phyloP scores from a whole-genome alignment of 2,888 invertebrate genomes.

The Bimastos eiseni region DNA sequence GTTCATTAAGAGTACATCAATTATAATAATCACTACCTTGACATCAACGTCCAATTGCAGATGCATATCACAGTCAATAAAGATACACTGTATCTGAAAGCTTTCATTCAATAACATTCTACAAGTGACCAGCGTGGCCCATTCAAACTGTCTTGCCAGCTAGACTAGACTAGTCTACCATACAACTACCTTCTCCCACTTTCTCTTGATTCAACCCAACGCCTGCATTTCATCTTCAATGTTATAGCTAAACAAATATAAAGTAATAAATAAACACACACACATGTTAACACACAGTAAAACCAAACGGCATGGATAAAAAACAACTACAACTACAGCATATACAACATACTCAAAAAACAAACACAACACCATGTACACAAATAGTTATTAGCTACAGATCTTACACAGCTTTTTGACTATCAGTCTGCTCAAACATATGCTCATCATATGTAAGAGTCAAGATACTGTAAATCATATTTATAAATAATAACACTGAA shows the following conservation, averaged over 20 bases:
- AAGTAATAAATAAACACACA: neutral
- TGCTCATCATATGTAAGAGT: neutral
- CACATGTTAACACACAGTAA: neutral
- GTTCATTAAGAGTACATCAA: neutral
- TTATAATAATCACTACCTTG: neutral
- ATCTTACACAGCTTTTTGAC: neutral
- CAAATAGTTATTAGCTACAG: neutral
- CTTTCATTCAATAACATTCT: neutral
- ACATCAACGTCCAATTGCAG: neutral
- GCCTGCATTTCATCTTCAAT: neutral
- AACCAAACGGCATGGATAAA: neutral
- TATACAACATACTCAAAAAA: neutral
- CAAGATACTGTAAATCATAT: neutral
- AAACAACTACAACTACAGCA: neutral
- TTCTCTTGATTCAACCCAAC: neutral
- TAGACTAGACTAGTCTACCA: neutral
- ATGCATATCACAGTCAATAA: neutral
- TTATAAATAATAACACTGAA: neutral
- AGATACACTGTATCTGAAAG: neutral
- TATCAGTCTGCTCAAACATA: neutral
- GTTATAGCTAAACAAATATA: neutral
- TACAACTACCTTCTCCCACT: no score
- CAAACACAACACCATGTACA: neutral
- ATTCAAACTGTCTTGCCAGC: neutral
- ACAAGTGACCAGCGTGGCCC: neutral